A percentile compares a stretch with the other conserved stretches of the same genome.
Conservation (phyloP, 2,888 invertebrate genomes). For the Aleiodes leptofemur region DNA sequence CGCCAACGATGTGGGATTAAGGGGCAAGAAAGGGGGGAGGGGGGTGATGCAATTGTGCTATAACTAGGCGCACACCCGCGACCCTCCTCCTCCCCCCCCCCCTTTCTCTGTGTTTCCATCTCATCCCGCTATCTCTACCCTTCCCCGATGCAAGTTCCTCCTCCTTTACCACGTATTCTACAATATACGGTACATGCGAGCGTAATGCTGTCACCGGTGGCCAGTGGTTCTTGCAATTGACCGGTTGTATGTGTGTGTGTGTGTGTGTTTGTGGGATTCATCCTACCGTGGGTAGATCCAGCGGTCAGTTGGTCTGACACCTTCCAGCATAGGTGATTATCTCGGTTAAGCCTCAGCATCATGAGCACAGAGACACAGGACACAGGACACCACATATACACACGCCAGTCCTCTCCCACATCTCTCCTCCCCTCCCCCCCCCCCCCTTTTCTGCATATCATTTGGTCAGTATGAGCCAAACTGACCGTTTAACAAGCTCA, state of each 20-base stretch:
- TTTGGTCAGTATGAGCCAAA: slow-evolving; percentile 11
- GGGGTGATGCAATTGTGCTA: not conserved
- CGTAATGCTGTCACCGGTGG: slow-evolving; percentile 5
- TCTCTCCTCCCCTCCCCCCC: not conserved
- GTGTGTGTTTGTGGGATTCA: not conserved
- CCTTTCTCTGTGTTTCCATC: slow-evolving; percentile 26
- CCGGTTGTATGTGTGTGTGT: not conserved
- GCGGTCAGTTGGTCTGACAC: slow-evolving; percentile 32
- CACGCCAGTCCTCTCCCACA: not conserved
- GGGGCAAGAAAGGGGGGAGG: not conserved
- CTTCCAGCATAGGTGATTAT: slow-evolving; percentile 16
- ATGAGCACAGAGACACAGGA: not conserved
- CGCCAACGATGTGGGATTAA: slow-evolving; percentile 11
- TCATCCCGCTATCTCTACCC: slow-evolving; percentile 25
- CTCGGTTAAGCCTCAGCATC: slow-evolving; percentile 22
- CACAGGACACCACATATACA: not conserved
- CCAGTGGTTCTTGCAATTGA: slow-evolving; percentile 18
- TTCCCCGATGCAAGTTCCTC: not conserved
- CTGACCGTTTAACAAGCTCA: slow-evolving; percentile 22
- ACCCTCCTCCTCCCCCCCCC: slow-evolving; percentile 11
- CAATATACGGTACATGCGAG: not conserved
- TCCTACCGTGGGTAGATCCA: slow-evolving; percentile 10
- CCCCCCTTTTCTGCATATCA: not conserved
- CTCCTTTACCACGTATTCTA: not conserved
- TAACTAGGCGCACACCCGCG: not conserved